These are phyloP conservation scores for Thecophora atra DNA, from an alignment of 2,888 invertebrate species.

Conservation along the genomic window DNA sequence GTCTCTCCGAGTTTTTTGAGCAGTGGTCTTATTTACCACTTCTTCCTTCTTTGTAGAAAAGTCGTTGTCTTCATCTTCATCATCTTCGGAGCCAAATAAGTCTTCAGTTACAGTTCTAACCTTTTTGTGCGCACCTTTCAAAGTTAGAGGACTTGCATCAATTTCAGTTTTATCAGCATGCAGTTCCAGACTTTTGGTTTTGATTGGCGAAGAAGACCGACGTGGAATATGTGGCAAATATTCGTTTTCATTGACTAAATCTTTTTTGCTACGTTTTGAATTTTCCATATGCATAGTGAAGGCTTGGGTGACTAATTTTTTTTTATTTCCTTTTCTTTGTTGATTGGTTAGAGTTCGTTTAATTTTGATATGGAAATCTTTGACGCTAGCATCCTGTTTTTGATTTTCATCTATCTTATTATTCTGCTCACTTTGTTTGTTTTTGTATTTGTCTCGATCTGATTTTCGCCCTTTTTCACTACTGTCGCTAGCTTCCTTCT, in stretches of 20 bases:
- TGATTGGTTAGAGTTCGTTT: not conserved
- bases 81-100: slow-evolving; percentile 40
- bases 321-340: slow-evolving; percentile 4
- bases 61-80: slow-evolving; percentile 23
- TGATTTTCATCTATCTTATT: not conserved
- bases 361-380: not conserved
- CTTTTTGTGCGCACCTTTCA: slow-evolving; percentile 1
- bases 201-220: slow-evolving; percentile 42
- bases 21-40: not conserved
- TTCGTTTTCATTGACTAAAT: not conserved
- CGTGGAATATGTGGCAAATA: not conserved
- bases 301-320: not conserved
- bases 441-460: not conserved
- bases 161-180: slow-evolving; percentile 11
- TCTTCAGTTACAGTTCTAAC: slow-evolving; percentile 30
- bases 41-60: slow-evolving; percentile 21
- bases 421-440: not conserved
- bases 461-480: not conserved
- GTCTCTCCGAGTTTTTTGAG: slow-evolving; percentile 27
- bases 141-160: not conserved
- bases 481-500: not conserved
- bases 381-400: not conserved
- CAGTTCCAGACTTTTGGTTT: slow-evolving; percentile 38
- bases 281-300: not conserved
- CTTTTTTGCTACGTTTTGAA: slow-evolving; percentile 10